Base-by-base conservation (phyloP, 1,140 invertebrate species). In the Camponotus pennsylvanicus region DNA sequence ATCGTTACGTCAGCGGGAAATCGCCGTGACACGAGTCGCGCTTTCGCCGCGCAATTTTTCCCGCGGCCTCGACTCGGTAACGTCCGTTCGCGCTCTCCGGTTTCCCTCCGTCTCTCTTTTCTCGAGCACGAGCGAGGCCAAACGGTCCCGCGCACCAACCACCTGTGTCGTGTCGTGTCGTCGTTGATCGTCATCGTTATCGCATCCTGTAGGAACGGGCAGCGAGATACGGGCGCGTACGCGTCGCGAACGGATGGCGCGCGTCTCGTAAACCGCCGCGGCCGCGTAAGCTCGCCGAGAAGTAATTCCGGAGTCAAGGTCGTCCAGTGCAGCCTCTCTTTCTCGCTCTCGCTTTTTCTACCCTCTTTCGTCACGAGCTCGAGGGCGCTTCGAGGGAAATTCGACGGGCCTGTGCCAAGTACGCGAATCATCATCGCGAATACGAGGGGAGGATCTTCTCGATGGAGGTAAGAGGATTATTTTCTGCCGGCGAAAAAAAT, bases 291-390 rank as follows among this genome's bases (percentile, higher is more conserved):
- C 11, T 34, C 45, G 63, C 27, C 34, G 34, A n/a, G n/a, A 64
- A 15, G 70, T 40, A 61, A 21, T 45, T 40, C 27, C 69, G 55
- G 69, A 75, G 69, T 83, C 79, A 83, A 75, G 79, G 79, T 83
- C 79, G 55, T 71, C 9, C 21, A 32, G 18, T n/a, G 18, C 13
- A 34, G 27, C 42, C 6, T 55, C 27, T 34, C 18, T 13, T 15
- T 45, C 2, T 13, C 5, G 1, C 15, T 32, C 8, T 15, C 4
- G 27, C 40, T 21, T 27, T 27, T 27, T 27, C 27, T 27, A 27
- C 1, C 18, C 13, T 11, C 27, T 18, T 27, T 32, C 34, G 9
- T 27, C 18, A 11, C 49, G 61, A 9, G 7, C 37, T 49, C 40
- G 15, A 40, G 3, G 66, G n/a, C 27, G 15, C 21, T 61, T 27